Conservation (phyloP, 2,888 invertebrate species). For the Drosophila meridiana region DNA sequence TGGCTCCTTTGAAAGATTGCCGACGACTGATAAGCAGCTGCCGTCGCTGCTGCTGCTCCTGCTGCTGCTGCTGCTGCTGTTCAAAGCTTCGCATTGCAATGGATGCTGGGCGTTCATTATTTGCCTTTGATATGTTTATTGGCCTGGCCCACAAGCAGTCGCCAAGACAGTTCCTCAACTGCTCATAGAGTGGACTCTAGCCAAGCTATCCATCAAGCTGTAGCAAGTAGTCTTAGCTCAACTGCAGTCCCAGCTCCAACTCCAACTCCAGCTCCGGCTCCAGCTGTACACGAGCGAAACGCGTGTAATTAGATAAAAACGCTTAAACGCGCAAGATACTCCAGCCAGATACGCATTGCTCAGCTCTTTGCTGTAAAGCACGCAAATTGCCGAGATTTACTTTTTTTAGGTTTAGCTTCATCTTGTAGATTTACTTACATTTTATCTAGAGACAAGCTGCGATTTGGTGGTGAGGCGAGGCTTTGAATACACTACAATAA, state of each 20-base stretch:
- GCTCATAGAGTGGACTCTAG: background rate
- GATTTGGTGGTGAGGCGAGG: background rate
- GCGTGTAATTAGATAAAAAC: conserved; percentile 80
- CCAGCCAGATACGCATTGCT: conserved; percentile 25
- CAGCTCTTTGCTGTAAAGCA: conserved; percentile 15
- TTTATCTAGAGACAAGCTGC: conserved; percentile 30
- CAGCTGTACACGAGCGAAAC: conserved; percentile 61
- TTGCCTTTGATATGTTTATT: conserved; percentile 69
- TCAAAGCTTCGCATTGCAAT: conserved; percentile 35
- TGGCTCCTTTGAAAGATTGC: conserved; percentile 84
- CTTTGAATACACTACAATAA: background rate
- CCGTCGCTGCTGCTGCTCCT: background rate
- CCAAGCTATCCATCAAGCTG: conserved; percentile 9
- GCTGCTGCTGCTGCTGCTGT: background rate
- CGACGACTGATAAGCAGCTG: conserved; percentile 84
- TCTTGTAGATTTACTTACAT: conserved; percentile 40
- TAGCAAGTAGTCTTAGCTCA: background rate
- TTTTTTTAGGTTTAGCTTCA: conserved; percentile 16
- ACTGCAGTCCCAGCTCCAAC: background rate
- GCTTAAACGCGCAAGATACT: conserved; percentile 67
- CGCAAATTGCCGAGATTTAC: conserved; percentile 19
- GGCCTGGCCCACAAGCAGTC: conserved; percentile 29
- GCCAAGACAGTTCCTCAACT: conserved; percentile 24
- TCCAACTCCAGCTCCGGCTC: background rate
- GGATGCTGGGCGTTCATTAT: conserved; percentile 58